phyloP scores from a whole-genome alignment of 2,888 invertebrate species.

The Ormyrus labotus region DNA sequence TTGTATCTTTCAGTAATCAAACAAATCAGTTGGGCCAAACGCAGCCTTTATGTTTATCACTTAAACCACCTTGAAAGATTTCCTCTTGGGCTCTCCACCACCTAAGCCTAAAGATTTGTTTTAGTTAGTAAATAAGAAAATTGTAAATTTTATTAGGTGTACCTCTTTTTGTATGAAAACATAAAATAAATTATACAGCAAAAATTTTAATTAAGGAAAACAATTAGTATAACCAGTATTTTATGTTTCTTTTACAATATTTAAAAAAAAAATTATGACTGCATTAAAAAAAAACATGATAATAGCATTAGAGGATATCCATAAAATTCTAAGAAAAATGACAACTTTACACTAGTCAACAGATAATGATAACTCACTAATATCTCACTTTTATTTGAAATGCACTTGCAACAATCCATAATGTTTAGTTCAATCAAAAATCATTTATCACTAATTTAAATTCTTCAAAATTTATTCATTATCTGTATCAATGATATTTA shows the following conservation, averaged over 20 bases:
- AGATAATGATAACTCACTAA: neutral
- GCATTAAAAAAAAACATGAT: too few relatives aligned
- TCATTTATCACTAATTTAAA: neutral
- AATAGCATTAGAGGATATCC: neutral
- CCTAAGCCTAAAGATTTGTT: slow-evolving; percentile 40
- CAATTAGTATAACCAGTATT: too few relatives aligned
- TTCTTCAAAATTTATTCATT: neutral
- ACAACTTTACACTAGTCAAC: neutral
- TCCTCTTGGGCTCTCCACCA: slow-evolving; percentile 22
- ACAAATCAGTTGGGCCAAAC: slow-evolving; percentile 25
- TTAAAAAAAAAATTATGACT: too few relatives aligned
- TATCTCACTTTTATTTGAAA: too few relatives aligned
- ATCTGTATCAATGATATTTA: too few relatives aligned
- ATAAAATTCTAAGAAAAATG: neutral
- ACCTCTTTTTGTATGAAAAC: neutral
- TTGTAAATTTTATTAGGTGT: neutral
- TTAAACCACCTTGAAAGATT: slow-evolving; percentile 22
- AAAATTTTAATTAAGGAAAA: neutral
- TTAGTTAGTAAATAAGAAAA: too few relatives aligned
- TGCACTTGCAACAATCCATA: too few relatives aligned
- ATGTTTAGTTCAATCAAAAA: neutral
- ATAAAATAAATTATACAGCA: neutral
- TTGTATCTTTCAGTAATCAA: slow-evolving; percentile 26
- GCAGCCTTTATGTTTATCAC: slow-evolving; percentile 2
- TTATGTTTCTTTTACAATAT: too few relatives aligned